Evolutionary conservation across 2,888 invertebrate genomes (phyloP).

Genomic region (Podabrus alpinus): DNA sequence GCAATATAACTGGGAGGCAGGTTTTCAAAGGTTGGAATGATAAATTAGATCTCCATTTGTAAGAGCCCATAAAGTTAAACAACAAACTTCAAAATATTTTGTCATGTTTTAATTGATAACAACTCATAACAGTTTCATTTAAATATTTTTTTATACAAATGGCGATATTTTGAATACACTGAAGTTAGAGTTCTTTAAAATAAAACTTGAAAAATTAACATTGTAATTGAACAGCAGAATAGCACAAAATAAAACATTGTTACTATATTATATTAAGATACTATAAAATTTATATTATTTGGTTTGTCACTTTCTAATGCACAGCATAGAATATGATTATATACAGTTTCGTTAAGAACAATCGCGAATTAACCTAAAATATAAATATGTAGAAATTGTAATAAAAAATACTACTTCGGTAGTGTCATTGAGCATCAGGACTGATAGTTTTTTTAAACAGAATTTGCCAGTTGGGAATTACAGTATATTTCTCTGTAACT

Average conservation of each 20-base stretch:
- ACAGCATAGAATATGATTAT: not conserved
- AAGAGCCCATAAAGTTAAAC: too few species aligned
- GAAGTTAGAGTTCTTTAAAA: too few species aligned
- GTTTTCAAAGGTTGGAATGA: too few species aligned
- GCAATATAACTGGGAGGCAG: too few species aligned
- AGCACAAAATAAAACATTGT: not conserved
- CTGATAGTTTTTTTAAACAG: slow-evolving; percentile 15
- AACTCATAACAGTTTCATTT: not conserved
- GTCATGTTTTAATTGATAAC: not conserved
- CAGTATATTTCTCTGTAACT: slow-evolving; percentile 42
- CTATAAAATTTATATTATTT: not conserved
- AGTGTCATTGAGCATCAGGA: not conserved
- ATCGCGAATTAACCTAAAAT: not conserved
- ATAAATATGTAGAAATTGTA: not conserved
- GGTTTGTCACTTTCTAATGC: not conserved
- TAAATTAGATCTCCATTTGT: not conserved
- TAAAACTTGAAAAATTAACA: not conserved
- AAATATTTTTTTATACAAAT: not conserved
- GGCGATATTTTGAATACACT: not conserved
- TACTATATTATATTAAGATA: not conserved
- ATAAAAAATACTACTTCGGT: not conserved
- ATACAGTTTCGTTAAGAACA: not conserved
- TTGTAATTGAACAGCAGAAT: not conserved
- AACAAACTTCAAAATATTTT: not conserved
- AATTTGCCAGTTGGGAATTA: slow-evolving; percentile 44